phyloP scores from a whole-genome alignment of 1,140 invertebrate species.

The Lasioglossum albipes region DNA sequence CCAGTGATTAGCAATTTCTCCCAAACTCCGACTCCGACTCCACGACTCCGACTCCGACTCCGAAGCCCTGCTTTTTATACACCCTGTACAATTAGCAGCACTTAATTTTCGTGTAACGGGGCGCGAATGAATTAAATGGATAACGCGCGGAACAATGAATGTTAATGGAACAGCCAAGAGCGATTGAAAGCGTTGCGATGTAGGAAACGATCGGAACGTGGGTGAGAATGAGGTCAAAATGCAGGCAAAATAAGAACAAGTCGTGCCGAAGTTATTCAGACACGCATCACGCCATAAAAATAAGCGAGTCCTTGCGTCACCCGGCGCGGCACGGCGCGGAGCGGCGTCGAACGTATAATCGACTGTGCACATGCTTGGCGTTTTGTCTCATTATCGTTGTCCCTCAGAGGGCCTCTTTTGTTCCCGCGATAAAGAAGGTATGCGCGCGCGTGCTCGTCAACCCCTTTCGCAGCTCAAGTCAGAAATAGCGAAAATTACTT shows the following conservation, averaged over 20 bases:
- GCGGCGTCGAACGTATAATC: constrained; percentile 63
- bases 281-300: constrained; percentile 52
- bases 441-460: constrained; percentile 23
- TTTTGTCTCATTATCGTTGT: constrained; percentile 51
- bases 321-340: constrained; percentile 48
- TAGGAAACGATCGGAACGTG: background rate
- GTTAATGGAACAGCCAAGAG: background rate
- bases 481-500: constrained; percentile 39
- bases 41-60: too few species aligned
- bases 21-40: too few species aligned
- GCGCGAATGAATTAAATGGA: too few species aligned
- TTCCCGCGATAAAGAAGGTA: constrained; percentile 37
- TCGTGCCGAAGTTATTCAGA: constrained; percentile 22
- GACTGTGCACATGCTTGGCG: constrained; percentile 50
- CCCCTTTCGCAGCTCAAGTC: constrained; percentile 22
- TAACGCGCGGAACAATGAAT: too few species aligned
- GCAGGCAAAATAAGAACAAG: constrained; percentile 24
- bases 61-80: too few species aligned
- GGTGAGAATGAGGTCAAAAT: constrained; percentile 26
- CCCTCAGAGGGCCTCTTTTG: constrained; percentile 31
- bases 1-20: too few species aligned
- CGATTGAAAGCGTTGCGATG: background rate
- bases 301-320: constrained; percentile 54
- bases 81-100: too few species aligned
- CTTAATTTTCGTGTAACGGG: too few species aligned